Base-by-base conservation (phyloP, 2,113 vertebrate species). In the Sceloporus tristichus region DNA sequence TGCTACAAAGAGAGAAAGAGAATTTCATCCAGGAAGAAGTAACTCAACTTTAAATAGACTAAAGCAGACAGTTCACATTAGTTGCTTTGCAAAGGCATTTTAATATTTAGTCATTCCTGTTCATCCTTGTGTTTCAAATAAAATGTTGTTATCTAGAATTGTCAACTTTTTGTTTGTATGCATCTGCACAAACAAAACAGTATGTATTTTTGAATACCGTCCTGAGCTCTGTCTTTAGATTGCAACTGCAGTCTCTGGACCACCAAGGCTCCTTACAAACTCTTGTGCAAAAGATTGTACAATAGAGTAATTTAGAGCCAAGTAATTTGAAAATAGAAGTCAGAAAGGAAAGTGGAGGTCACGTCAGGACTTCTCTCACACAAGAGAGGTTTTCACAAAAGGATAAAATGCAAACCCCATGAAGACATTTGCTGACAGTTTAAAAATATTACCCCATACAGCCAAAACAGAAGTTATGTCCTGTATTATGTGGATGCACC, bases 11-110 rank as follows among this genome's bases (percentile, higher is more conserved):
- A 70, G 65, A 82, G 53, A 70, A 62, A 80, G n/a, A 88, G n/a
- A 62, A 62, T 70, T 80, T 82, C 66, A 65, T 25, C 62, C 65
- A 92, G 42, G 84, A 48, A 62, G 87, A 94, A 93, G 80, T 42
- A 11, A 76, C 76, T 85, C 0, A 21, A 90, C 75, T 84, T 76
- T 79, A 90, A 92, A 93, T 4, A 7, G 89, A 59, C 92, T 93
- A 82, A 85, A 91, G 79, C 91, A 66, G 71, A 75, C 68, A 90
- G 92, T 90, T 94, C 90, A 94, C 89, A 85, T 85, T 93, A 94
- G 94, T 95, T 92, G 93, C 90, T 94, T 91, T 92, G 91, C 79
- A 90, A 85, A 2, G 9, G 38, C 82, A 93, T 93, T 87, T 89
- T 85, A 93, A 88, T 90, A 91, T 87, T 38, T 82, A 92, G 89